Evolutionary conservation across 2,888 invertebrate species (phyloP), one percentile per base, ranked within the genome.

Genomic region (Ophioninae sp.): DNA sequence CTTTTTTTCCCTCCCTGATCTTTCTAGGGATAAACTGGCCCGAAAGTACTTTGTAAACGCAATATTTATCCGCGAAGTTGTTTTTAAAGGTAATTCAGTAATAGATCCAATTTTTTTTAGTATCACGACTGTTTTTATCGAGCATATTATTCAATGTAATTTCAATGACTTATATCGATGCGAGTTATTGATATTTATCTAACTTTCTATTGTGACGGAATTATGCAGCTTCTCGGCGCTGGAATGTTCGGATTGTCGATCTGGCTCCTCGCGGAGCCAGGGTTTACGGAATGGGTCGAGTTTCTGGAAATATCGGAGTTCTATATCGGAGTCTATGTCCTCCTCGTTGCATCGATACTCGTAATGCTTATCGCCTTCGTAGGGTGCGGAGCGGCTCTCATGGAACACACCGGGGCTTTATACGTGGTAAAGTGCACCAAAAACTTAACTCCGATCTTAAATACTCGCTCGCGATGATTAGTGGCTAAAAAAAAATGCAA

Each of bases 261-360:
- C 75, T 98, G 97, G 97, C 94, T 97, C 86, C 95, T 96, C 87
- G 94, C 97, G 78, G 97, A 98, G 89, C 95, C 96, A 0, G 96
- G 96, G 5, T 96, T 98, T 90, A 96, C 96, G 89, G 96, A 97
- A 89, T 98, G 97, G 96, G 95, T 98, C 87, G 94, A 94, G 68
- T 95, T 96, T 82, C 93, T 98, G 84, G 94, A 96, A 81, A 95
- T 98, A 65, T 94, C 95, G 85, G 94, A 95, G 83, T 97, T 97
- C 93, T 98, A 97, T 94, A 96, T 96, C 84, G 98, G 98, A 1
- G 94, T 97, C 87, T 98, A 98, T 92, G 95, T 98, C 83, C 94
- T 98, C 84, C 95, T 98, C 79, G 94, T 96, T 70, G 94, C 95
- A 0, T 95, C 97, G 0, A 93, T 96, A 21, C 92, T 96, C 23